These are phyloP conservation scores for Pimephales promelas DNA, from an alignment of 2,113 vertebrate genomes.

Conservation along the genomic window DNA sequence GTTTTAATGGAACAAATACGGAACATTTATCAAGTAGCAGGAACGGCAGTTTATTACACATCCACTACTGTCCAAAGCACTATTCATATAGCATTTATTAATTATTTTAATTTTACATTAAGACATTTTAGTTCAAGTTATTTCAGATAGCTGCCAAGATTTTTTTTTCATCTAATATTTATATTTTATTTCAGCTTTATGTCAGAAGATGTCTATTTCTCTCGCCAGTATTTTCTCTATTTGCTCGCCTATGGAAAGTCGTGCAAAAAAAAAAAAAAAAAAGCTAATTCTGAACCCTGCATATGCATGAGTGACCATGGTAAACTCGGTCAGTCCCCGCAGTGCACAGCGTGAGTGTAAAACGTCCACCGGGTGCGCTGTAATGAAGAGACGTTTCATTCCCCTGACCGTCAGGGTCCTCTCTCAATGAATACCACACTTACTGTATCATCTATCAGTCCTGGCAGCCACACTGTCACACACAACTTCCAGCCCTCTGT, in stretches of 20 bases:
- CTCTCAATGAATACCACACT: conserved; percentile 74
- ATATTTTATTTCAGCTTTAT: background rate
- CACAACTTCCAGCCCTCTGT: conserved; percentile 83
- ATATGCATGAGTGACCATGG: conserved; percentile 24
- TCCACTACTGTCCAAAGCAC: background rate
- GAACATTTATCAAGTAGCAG: conserved; percentile 22
- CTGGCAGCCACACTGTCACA: conserved; percentile 86
- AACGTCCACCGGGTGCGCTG: conserved; percentile 13
- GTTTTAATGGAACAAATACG: conserved; percentile 16
- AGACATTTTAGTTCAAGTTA: too few relatives aligned
- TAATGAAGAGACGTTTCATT: conserved; percentile 56
- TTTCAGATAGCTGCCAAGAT: background rate
- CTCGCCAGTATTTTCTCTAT: background rate
- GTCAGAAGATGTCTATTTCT: background rate
- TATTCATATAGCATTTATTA: background rate
- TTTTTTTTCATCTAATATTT: background rate
- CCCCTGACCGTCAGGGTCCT: conserved; percentile 47
- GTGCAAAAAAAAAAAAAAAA: background rate
- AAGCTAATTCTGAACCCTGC: background rate
- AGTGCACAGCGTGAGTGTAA: conserved; percentile 26
- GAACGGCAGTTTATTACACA: background rate
- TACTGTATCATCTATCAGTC: conserved; percentile 86
- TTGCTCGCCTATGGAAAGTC: background rate
- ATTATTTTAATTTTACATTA: too few relatives aligned
- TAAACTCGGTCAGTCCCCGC: conserved; percentile 14